Evolutionary conservation across 2,113 vertebrate genomes (phyloP).

Genomic region (Caloenas nicobarica): DNA sequence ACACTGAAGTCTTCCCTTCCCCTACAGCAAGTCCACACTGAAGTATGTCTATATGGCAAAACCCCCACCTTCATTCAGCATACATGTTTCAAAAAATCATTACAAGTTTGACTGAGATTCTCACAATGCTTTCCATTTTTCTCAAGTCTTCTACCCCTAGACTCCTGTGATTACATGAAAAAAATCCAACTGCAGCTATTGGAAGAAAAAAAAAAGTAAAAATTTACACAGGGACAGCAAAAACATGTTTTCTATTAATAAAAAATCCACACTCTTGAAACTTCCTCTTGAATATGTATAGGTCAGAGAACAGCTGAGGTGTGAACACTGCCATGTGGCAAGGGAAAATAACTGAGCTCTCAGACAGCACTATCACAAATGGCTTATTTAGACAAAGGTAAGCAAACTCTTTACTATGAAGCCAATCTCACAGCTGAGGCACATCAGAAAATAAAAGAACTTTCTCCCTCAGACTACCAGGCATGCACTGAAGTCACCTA

Average conservation of each 20-base stretch:
- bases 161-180: background rate
- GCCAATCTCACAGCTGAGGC: background rate
- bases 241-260: background rate
- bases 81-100: background rate
- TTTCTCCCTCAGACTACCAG: background rate
- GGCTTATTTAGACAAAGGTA: background rate
- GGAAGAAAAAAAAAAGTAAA: background rate
- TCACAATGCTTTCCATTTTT: background rate
- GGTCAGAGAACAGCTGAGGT: conserved; percentile 47
- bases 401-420: background rate
- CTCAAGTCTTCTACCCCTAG: background rate
- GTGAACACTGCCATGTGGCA: conserved; percentile 48
- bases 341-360: background rate
- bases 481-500: background rate
- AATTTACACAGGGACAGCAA: background rate
- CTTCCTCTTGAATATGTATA: conserved; percentile 42
- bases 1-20: background rate
- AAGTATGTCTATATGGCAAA: background rate
- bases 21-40: background rate
- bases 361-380: background rate
- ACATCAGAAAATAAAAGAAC: background rate
- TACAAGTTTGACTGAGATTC: background rate
- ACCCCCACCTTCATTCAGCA: background rate
- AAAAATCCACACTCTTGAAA: background rate
- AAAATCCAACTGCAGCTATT: background rate